Percentiles rank a stretch among this genome's conserved stretches.
Conservation (phyloP, 2,797 vertebrate genomes). For the Balearica regulorum region DNA sequence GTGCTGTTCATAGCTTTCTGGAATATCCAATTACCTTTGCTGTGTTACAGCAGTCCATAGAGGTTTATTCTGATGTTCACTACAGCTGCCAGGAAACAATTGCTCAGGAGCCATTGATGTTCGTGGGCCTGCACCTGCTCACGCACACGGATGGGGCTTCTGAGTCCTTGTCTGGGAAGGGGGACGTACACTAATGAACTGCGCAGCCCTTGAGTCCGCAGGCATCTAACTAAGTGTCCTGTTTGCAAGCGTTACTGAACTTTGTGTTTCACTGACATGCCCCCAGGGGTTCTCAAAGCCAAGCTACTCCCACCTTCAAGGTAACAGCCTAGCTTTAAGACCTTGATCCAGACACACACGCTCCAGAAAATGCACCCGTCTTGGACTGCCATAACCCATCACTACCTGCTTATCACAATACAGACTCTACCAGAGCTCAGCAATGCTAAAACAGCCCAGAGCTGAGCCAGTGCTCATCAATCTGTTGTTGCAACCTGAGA, state of each 20-base stretch:
- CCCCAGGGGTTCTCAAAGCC: background rate
- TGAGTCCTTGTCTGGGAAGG: background rate
- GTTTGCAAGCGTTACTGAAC: background rate
- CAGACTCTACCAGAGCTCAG: background rate
- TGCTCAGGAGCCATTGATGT: background rate
- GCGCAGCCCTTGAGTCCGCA: background rate
- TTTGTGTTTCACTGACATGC: background rate
- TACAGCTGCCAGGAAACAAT: background rate
- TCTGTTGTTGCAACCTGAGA: background rate
- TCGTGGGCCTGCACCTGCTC: background rate
- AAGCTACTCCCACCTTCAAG: background rate
- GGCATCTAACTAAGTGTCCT: background rate
- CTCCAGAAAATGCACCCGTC: background rate
- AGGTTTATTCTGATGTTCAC: background rate
- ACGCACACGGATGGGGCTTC: background rate
- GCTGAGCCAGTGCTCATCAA: background rate
- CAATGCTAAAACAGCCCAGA: background rate
- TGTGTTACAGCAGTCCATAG: background rate
- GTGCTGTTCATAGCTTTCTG: background rate
- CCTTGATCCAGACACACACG: rapidly evolving
- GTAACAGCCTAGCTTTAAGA: background rate
- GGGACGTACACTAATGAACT: background rate
- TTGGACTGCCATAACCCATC: background rate
- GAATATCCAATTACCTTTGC: background rate
- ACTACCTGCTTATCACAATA: background rate